phyloP scores from a whole-genome alignment of 2,113 vertebrate species.

The Thryonomys swinderianus region DNA sequence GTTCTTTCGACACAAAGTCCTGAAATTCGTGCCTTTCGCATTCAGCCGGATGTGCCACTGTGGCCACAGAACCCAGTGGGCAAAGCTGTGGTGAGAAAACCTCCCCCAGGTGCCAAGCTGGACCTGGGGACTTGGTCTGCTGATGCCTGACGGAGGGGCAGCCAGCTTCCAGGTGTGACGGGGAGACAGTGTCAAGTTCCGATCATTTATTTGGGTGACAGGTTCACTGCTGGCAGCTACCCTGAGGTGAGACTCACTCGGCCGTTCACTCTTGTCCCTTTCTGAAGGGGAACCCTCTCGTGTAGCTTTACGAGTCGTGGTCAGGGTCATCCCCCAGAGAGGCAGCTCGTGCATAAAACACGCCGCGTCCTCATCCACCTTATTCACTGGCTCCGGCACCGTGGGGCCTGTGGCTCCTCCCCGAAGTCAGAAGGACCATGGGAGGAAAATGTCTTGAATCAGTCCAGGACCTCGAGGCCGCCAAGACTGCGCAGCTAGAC shows the following conservation, averaged over 20 bases:
- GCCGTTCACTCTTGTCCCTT: not conserved
- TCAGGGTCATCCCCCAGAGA: not conserved
- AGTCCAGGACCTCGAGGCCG: not conserved
- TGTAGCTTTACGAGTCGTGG: not conserved
- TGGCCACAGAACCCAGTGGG: rapidly evolving
- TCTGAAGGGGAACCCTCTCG: not conserved
- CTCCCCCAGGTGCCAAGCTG: rapidly evolving
- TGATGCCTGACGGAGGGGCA: not conserved
- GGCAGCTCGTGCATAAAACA: not conserved
- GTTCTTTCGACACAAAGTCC: too few relatives aligned
- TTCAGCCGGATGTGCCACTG: too few relatives aligned
- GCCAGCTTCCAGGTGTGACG: not conserved
- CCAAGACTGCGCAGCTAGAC: not conserved
- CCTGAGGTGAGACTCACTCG: too few relatives aligned
- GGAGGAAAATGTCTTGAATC: not conserved
- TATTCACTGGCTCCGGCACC: not conserved
- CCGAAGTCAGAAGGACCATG: not conserved
- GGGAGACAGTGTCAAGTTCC: not conserved
- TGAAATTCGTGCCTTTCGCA: too few relatives aligned
- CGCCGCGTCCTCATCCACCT: not conserved
- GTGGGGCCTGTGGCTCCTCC: not conserved
- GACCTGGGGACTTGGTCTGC: rapidly evolving
- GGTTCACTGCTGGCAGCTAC: not conserved
- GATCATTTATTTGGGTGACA: not conserved
- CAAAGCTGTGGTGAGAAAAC: too few relatives aligned